These are phyloP conservation scores for Nasua narica DNA, from an alignment of 2,797 vertebrate genomes.

Conservation along the genomic window DNA sequence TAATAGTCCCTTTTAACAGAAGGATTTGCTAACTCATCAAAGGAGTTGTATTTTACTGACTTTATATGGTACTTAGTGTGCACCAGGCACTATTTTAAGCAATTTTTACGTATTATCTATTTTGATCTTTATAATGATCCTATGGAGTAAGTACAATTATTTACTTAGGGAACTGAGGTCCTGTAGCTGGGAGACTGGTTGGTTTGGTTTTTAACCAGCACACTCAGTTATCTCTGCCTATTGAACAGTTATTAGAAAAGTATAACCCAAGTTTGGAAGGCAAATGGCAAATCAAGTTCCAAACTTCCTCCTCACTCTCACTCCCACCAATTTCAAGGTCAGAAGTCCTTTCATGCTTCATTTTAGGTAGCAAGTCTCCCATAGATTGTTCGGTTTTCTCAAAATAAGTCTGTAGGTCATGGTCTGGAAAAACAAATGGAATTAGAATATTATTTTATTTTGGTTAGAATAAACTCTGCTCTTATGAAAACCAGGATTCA, in stretches of 20 bases:
- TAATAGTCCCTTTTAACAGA: not conserved
- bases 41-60: not conserved
- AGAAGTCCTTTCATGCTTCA: not conserved
- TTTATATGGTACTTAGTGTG: not conserved
- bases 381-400: not conserved
- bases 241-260: not conserved
- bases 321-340: not conserved
- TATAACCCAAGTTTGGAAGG: not conserved
- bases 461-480: not conserved
- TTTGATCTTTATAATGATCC: not conserved
- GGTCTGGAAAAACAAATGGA: not conserved
- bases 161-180: not conserved
- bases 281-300: not conserved
- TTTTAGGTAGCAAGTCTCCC: not conserved
- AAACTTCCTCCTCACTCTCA: not conserved
- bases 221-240: not conserved
- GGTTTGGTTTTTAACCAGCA: not conserved
- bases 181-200: not conserved
- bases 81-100: not conserved
- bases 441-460: not conserved
- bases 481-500: not conserved
- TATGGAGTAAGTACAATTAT: not conserved
- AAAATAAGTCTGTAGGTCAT: not conserved
- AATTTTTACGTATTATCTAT: not conserved
- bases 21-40: not conserved